Base-by-base conservation (phyloP, 2,888 invertebrate species). In the Meloe dianella region DNA sequence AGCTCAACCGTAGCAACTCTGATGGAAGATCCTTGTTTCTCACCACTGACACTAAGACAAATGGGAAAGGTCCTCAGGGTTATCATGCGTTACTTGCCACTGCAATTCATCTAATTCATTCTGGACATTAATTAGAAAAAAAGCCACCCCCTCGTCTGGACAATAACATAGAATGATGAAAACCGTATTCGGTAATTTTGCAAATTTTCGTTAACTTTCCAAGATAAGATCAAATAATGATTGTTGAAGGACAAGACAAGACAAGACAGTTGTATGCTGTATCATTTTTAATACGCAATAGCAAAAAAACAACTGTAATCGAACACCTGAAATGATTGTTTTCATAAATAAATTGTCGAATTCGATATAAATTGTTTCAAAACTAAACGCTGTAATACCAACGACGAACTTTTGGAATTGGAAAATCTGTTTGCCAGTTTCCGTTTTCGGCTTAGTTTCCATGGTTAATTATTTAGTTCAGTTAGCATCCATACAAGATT, bases 11-110 rank as follows among this genome's bases (percentile, higher is more conserved):
- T 67, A 68, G 69, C 64, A 66, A 73, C 71, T 64, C 75, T 78
- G 80, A 79, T 80, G 78, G 79, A 79, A 78, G 77, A 78, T 77
- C 74, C 78, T 76, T 77, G 79, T 79, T 78, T 71, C 74, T 74
- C 70, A 68, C 70, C 71, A 73, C 70, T 73, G 76, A 75, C 75
- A 79, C 75, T 75, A 79, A 79, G 79, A 80, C 77, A 77, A 77
- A 80, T 79, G 71, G 77, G 66, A 67, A 24, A 71, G 75, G 75
- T 74, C 74, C 74, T 76, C 67, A 61, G 61, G 77, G 76, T 77
- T 75, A 77, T 77, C 74, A 76, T 75, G 73, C 75, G 74, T 77
- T 73, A 73, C 72, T 74, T 68, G 67, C 70, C 47, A 47, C 63
- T 60, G 60, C 61, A 51, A 68, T 66, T 65, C 61, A 68, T 65